Base-by-base conservation (phyloP, 53 echinoderm and acorn worm genomes). In the Crossaster papposus region DNA sequence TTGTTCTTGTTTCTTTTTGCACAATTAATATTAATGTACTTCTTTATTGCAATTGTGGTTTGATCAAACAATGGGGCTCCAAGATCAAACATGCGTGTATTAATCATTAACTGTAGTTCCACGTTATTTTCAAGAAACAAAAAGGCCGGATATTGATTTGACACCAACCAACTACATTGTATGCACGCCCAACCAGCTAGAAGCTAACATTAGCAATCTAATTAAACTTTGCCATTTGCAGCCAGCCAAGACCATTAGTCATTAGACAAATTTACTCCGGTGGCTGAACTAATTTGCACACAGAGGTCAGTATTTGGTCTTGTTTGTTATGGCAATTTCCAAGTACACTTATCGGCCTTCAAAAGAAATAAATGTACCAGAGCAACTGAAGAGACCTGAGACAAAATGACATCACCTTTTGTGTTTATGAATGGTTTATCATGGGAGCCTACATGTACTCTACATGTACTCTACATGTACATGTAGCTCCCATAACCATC, bases 211-310 rank as follows among this genome's bases (percentile, higher is more conserved):
- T 83, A 14, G 64, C 51, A 28, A 52, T 78, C 79, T 78, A 78
- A 78, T 83, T 70, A 83, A 70, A 37, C 37, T 83, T 38, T 83
- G 83, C 36, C 18, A 51, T 83, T 83, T 37, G 17, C 29, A 5
- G 15, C 75, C 33, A 36, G 36, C 75, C 15, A 35, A 15, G 36
- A 36, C 33, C 78, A 78, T 78, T 78, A 85, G 85, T 85, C 85
- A 85, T 73, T 85, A 32, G 36, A 37, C 85, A 85, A 54, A 85
- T 85, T 85, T 71, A 52, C 85, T 24, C 23, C 17, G 72, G 85
- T 29, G 52, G 14, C 51, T 17, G 73, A 72, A 14, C 71, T 18
- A 30, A 72, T 72, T 83, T 30, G 30, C 50, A 70, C n/a, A 83
- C 38, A 71, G 51, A 33, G 72, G 54, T 71, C 71, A 23, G 22